phyloP scores from a whole-genome alignment of 2,113 vertebrate species.

The Fregata magnificens region DNA sequence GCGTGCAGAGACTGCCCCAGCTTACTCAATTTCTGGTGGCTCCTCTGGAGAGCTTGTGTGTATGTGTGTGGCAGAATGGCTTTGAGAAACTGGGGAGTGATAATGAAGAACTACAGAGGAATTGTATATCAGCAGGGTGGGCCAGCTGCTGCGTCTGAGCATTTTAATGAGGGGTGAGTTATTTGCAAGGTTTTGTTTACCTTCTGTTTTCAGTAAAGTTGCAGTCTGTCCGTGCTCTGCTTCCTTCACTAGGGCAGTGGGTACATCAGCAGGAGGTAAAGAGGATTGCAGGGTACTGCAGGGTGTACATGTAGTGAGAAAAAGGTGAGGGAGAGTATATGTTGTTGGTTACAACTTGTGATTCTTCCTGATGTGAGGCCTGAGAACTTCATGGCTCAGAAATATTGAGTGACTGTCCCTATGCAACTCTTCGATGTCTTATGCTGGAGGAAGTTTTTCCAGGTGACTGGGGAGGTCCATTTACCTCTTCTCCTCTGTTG shows the following conservation, averaged over 20 bases:
- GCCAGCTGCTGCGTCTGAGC: background rate
- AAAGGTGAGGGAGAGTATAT: background rate
- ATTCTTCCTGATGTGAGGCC: background rate
- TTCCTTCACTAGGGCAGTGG: background rate
- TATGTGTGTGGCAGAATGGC: background rate
- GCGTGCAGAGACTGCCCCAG: background rate
- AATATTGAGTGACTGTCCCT: background rate
- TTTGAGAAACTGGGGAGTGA: background rate
- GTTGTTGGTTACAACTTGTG: background rate
- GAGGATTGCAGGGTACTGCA: background rate
- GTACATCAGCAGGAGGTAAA: background rate
- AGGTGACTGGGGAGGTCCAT: background rate
- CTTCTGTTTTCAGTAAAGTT: background rate
- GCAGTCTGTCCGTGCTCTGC: background rate
- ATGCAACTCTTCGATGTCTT: background rate
- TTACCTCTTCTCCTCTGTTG: background rate
- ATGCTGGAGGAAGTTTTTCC: background rate
- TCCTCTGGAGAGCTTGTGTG: background rate
- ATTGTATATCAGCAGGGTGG: background rate
- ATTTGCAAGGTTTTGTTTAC: background rate
- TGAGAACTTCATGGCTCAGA: background rate
- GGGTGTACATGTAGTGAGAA: background rate
- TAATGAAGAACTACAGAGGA: background rate
- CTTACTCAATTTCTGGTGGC: background rate
- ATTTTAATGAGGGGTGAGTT: background rate